Percentiles rank a stretch among this genome's conserved stretches.
These are phyloP conservation scores for Thunnus thynnus DNA, from an alignment of 2,113 vertebrate species.

Conservation along the genomic window DNA sequence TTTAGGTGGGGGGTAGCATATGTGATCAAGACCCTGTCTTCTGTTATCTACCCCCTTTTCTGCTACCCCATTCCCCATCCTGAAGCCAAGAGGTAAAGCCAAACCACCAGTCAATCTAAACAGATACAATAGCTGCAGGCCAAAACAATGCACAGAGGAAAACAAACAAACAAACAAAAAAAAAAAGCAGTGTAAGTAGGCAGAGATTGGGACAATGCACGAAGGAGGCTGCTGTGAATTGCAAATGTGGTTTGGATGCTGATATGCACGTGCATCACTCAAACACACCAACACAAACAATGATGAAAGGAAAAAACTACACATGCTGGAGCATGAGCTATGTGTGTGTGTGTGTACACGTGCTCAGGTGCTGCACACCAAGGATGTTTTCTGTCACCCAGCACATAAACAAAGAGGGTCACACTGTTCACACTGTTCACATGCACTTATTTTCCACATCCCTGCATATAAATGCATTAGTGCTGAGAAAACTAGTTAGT, in stretches of 20 bases:
- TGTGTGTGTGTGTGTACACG: too few species aligned
- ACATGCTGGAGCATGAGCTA: too few species aligned
- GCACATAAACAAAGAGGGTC: too few species aligned
- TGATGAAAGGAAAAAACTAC: slow-evolving; percentile 4
- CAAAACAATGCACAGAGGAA: slow-evolving; percentile 78
- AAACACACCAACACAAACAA: slow-evolving; percentile 23
- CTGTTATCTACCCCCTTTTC: slow-evolving; percentile 61
- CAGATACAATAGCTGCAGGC: slow-evolving; percentile 82
- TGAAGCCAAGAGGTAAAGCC: slow-evolving; percentile 75
- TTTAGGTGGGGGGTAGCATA: slow-evolving; percentile 22
- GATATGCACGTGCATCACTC: slow-evolving; percentile 54
- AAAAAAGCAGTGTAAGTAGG: slow-evolving; percentile 61
- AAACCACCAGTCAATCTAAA: slow-evolving; percentile 81
- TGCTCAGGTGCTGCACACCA: too few species aligned
- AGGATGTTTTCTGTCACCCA: too few species aligned
- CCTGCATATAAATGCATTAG: too few species aligned
- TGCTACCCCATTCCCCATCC: slow-evolving; percentile 53
- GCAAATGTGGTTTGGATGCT: slow-evolving; percentile 66
- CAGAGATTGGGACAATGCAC: slow-evolving; percentile 73
- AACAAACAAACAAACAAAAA: slow-evolving; percentile 32
- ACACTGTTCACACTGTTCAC: too few species aligned
- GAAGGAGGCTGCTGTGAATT: slow-evolving; percentile 75
- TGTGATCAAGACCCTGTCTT: slow-evolving; percentile 69
- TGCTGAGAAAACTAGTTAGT: too few species aligned
- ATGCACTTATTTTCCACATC: too few species aligned